Conservation (phyloP, 2,888 invertebrate species). For the Machimus rusticus region DNA sequence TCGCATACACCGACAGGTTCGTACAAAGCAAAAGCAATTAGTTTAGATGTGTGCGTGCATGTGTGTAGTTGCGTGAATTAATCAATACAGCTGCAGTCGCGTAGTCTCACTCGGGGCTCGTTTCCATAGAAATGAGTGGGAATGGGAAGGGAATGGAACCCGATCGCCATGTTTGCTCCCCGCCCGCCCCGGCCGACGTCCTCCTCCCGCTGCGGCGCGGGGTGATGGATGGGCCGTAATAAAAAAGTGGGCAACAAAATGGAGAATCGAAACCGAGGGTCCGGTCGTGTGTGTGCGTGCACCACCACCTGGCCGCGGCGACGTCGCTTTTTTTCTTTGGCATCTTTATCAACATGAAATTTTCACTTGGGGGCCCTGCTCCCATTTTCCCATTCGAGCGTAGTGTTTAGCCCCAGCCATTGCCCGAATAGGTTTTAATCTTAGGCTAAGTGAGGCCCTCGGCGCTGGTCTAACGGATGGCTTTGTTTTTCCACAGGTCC, state of each 20-base stretch:
- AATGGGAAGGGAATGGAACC: conserved; percentile 12
- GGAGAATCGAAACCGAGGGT: neutral
- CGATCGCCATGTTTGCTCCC: conserved; percentile 41
- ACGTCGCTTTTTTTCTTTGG: neutral
- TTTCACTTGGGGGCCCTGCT: neutral
- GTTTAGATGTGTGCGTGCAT: conserved; percentile 36
- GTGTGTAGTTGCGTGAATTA: conserved; percentile 1
- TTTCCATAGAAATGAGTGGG: conserved; percentile 42
- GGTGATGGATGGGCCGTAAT: neutral
- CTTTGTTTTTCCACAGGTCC: conserved; percentile 64
- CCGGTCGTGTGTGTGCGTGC: neutral
- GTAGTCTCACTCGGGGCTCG: neutral
- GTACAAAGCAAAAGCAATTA: conserved; percentile 35
- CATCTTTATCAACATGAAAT: neutral
- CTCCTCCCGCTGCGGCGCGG: neutral
- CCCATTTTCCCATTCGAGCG: neutral
- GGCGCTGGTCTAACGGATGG: neutral
- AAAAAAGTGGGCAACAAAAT: conserved; percentile 2
- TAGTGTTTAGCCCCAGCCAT: neutral
- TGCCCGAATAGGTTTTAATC: neutral
- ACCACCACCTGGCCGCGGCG: neutral
- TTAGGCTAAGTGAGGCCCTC: neutral
- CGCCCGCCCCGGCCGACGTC: neutral
- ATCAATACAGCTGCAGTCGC: conserved; percentile 39
- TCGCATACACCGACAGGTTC: conserved; percentile 28